Evolutionary conservation across 2,888 invertebrate species (phyloP), one percentile per base, ranked within the genome.

Genomic region (Isotomurus palustris): DNA sequence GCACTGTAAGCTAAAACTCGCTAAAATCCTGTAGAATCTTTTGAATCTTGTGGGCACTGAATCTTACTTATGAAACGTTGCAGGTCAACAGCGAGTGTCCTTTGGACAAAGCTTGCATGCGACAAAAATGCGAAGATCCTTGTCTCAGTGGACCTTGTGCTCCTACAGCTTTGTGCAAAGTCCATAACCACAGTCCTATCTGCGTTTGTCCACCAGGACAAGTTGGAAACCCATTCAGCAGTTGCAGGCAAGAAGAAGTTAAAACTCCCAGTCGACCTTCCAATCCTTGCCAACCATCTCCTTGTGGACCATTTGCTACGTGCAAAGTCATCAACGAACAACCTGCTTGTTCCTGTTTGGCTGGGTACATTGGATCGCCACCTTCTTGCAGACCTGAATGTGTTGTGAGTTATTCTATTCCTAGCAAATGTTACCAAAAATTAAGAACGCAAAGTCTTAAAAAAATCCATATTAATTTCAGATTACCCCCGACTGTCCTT

Each of bases 331-430:
- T 52, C 5, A 63, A 64, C 41, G 60, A 57, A 12, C 50, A 57
- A 24, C 66, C 67, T n/a, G 44, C 56, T 5, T 70, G 70, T 43
- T 80, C 49, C 19, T 75, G 75, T 53, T 68, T 71, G 17, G 67
- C 69, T 12, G 71, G 68, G 12, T 73, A 66, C 58, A 65, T 69
- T 17, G 58, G 67, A 28, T 52, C 57, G 0, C 67, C 67, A 12
- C 64, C 64, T 19, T 53, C 54, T 52, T 91, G 92, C 73, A 79
- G 88, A 62, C 91, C 91, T 5, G 88, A 91, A 74, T 91, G 91
- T 74, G 81, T 88, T 5, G 87, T 88, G 14, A 61, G 60, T n/a
- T n/a, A n/a, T n/a, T n/a, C n/a, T n/a, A n/a, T n/a, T n/a, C n/a
- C n/a, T n/a, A n/a, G n/a, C n/a, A n/a, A n/a, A n/a, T n/a, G n/a